phyloP scores from a whole-genome alignment of 2,888 invertebrate species.

The Aspidapion aeneum region DNA sequence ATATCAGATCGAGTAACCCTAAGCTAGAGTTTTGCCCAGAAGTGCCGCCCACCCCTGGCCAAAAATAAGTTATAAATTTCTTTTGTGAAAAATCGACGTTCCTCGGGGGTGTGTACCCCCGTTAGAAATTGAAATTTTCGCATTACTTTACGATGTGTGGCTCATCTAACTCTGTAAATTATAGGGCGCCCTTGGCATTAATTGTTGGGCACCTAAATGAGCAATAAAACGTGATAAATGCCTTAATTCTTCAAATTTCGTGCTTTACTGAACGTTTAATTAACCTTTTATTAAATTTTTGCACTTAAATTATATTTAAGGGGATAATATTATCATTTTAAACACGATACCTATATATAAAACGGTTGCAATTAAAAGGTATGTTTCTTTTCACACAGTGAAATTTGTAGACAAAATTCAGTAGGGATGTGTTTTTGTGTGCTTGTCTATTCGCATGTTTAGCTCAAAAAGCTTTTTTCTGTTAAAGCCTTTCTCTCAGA shows the following conservation, averaged over 20 bases:
- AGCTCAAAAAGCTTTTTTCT: too few relatives aligned
- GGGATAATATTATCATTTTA: too few relatives aligned
- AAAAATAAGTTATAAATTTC: conserved; percentile 47
- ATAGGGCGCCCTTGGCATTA: conserved; percentile 38
- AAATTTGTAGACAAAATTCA: too few relatives aligned
- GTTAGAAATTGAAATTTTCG: conserved; percentile 41
- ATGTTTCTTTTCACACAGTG: too few relatives aligned
- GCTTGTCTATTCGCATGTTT: too few relatives aligned
- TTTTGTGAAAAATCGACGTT: conserved; percentile 40
- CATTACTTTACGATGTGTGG: conserved; percentile 48
- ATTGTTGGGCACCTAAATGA: not conserved
- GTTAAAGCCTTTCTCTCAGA: too few relatives aligned
- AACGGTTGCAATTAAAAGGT: too few relatives aligned
- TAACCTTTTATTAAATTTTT: too few relatives aligned
- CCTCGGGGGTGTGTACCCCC: conserved; percentile 32
- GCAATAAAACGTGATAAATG: not conserved
- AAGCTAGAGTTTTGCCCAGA: conserved; percentile 19
- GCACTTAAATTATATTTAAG: too few relatives aligned
- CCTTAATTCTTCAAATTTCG: not conserved
- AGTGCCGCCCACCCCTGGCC: conserved; percentile 40
- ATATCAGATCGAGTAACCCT: too few relatives aligned
- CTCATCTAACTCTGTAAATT: conserved; percentile 37
- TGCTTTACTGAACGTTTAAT: not conserved
- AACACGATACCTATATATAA: too few relatives aligned
- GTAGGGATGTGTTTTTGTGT: too few relatives aligned